Conservation (phyloP, 1,140 invertebrate genomes). For the Drosophila mayri region DNA sequence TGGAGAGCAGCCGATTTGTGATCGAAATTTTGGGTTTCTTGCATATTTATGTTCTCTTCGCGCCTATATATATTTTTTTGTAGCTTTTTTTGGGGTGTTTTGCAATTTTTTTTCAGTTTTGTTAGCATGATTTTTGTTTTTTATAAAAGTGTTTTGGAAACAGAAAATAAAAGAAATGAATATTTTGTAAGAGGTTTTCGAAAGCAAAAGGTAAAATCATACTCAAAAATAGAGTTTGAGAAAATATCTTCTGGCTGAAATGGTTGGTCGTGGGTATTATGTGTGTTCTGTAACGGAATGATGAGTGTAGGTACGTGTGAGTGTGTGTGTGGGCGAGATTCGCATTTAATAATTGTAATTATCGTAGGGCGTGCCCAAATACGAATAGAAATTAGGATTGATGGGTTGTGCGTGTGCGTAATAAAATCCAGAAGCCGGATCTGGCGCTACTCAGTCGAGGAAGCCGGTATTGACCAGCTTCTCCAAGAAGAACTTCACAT, state of each 20-base stretch:
- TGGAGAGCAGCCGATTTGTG: conserved; percentile 41
- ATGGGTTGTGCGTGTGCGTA: conserved; percentile 87
- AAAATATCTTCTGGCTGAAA: conserved; percentile 50
- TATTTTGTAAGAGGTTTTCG: conserved; percentile 6
- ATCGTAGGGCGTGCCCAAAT: conserved; percentile 85
- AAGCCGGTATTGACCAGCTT: conserved; percentile 98
- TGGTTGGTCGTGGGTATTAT: conserved; percentile 10
- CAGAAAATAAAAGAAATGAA: conserved; percentile 14
- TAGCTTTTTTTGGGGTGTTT: conserved; percentile 50
- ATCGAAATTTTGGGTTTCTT: conserved; percentile 28
- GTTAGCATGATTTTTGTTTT: conserved; percentile 52
- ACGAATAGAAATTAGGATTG: conserved; percentile 88
- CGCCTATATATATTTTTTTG: conserved; percentile 43
- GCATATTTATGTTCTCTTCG: conserved; percentile 23
- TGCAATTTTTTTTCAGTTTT: conserved; percentile 64
- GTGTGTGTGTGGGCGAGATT: conserved; percentile 14
- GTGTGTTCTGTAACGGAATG: conserved; percentile 9
- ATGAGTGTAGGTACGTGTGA: conserved; percentile 35
- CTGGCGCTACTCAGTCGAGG: conserved; percentile 93
- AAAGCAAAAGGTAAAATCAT: conserved; percentile 33
- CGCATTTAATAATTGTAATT: conserved; percentile 80
- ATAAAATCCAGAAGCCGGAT: conserved; percentile 88
- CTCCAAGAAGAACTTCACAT: conserved; percentile 98
- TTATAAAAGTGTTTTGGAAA: conserved; percentile 50
- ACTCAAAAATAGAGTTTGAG: conserved; percentile 55